Evolutionary conservation across 2,113 vertebrate genomes (phyloP), one percentile per base, ranked within the genome.

Genomic region (Lonchura striata): DNA sequence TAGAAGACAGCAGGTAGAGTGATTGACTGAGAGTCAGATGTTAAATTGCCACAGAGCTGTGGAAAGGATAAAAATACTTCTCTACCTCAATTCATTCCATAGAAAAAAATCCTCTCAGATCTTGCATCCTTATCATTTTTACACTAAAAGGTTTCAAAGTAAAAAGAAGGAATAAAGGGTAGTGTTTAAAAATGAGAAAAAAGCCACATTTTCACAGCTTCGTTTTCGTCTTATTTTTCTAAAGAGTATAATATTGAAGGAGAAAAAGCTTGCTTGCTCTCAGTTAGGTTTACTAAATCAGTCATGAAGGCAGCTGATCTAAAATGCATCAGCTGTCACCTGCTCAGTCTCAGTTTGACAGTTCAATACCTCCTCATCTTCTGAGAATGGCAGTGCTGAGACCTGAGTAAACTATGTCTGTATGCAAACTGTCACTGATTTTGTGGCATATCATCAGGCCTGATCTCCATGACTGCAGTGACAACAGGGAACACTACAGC

Each of bases 381-480:
- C 96, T 93, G 77, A 95, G 96, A 96, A 95, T 96, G 95, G 96
- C 98, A 96, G 81, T 80, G 89, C 92, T 88, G 92, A 97, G 96
- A 96, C 95, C 96, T 79, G 78, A 96, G 96, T 83, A 97, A 97
- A 97, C 84, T 6, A 3, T 12, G 70, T 80, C 96, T 95, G 96
- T 97, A 92, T 97, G 97, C 97, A 95, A 93, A 97, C 97, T 98
- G 98, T 98, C 97, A 97, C 78, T 42, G 90, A 95, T 69, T 94
- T 93, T 92, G 94, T 92, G 97, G 96, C 97, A 94, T 95, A 94
- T 94, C 95, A 89, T 97, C 97, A 97, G 94, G 47, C 84, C 89
- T 96, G 96, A 97, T 96, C 97, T 97, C 97, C 85, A 79, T 1
- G n/a, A 82, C 85, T 92, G 85, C 95, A 94, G 71, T 61, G 87